Evolutionary conservation across 2,113 vertebrate genomes (phyloP), one percentile per base, ranked within the genome.

Genomic region (Meles meles): DNA sequence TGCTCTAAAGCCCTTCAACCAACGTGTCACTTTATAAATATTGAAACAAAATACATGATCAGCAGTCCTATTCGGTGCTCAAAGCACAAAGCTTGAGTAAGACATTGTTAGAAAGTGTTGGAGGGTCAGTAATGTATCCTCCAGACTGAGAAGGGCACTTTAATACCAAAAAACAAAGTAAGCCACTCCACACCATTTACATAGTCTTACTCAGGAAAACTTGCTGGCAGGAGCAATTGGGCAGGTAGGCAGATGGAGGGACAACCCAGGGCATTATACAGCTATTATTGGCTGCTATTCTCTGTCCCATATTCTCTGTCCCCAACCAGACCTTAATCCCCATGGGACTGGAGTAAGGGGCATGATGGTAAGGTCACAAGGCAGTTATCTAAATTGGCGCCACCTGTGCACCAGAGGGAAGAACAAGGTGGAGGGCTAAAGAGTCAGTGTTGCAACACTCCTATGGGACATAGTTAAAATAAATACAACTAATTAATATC

Each of bases 401-500:
- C 37, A 23, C 39, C 11, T 42, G 21, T 42, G 39, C 3, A 2
- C 72, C 39, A 76, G 72, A 27, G 39, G 6, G 25, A 25, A 44
- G 39, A 76, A 76, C 72, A 76, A 44, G 25, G 29, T 44, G 25
- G 39, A 76, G 72, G 39, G 72, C 25, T 39, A 76, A 44, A 76
- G 72, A 44, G 72, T 76, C 72, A 29, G 3, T 76, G 39, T 29
- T 76, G 42, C 25, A 29, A 25, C 13, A 76, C 25, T 76, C 25
- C 25, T 44, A 44, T 8, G 44, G 44, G 39, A 76, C 15, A 79
- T 12, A 79, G 42, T 47, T 77, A 47, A 47, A 77, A 88, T 59
- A 86, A 86, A 94, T 39, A 84, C 61, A 94, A 83, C 34, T 17
- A 44, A 76, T 63, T 88, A 92, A 69, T 92, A 94, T 92, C 57